These are phyloP conservation scores for Tokudaia muenninki DNA, from an alignment of 2,797 vertebrate species.

Conservation along the genomic window DNA sequence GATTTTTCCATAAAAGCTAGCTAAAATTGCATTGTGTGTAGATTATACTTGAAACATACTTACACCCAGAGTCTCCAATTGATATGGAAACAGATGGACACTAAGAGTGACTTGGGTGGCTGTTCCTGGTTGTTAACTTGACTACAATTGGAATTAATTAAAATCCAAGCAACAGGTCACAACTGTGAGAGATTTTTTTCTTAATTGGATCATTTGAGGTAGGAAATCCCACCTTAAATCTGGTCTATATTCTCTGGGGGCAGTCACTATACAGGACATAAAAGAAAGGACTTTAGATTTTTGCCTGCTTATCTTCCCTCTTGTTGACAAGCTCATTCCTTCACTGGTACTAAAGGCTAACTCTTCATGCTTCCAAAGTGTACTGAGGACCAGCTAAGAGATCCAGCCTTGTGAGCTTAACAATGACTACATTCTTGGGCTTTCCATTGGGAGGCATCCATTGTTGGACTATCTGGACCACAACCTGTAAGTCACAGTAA, in stretches of 20 bases:
- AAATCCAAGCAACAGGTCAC: background rate
- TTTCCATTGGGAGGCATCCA: background rate
- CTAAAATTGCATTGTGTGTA: conserved; percentile 27
- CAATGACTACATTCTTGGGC: background rate
- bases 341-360: background rate
- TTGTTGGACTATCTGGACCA: background rate
- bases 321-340: background rate
- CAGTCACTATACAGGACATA: too few species aligned
- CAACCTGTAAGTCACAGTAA: background rate
- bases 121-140: background rate
- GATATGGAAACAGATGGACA: background rate
- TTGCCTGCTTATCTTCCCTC: background rate
- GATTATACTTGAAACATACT: background rate
- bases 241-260: background rate
- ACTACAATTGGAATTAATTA: background rate
- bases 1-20: background rate
- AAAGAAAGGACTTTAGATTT: too few species aligned
- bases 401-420: background rate
- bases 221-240: background rate
- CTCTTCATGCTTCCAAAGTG: background rate
- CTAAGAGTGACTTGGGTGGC: background rate
- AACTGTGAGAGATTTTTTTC: background rate
- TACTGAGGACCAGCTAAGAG: background rate
- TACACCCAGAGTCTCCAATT: background rate
- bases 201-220: background rate